phyloP scores from a whole-genome alignment of 2,888 invertebrate genomes.

The Callimorpha dominula region DNA sequence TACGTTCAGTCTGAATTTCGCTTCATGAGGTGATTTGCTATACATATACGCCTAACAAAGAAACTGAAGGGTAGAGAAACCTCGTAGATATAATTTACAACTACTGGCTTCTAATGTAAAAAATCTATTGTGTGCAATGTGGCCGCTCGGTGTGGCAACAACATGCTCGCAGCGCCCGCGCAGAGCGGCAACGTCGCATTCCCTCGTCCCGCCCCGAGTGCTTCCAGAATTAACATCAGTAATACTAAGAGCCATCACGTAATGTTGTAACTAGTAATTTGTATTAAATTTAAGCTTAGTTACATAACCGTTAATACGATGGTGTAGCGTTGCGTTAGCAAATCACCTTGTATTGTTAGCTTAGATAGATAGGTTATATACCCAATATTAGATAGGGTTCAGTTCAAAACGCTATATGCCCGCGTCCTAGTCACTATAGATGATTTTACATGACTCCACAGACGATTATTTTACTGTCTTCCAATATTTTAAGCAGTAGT shows the following conservation, averaged over 20 bases:
- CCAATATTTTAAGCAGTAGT: conserved; percentile 76
- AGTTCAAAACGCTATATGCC: conserved; percentile 49
- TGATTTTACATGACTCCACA: conserved; percentile 46
- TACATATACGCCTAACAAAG: conserved; percentile 16
- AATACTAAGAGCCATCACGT: conserved; percentile 28
- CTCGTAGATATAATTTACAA: conserved; percentile 15
- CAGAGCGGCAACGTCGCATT: conserved; percentile 62
- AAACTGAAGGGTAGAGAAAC: not conserved
- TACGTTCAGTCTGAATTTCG: conserved; percentile 36
- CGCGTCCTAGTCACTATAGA: conserved; percentile 46
- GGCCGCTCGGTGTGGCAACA: conserved; percentile 34
- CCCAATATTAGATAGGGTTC: conserved; percentile 57
- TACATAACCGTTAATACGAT: not conserved
- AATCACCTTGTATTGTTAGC: conserved; percentile 42
- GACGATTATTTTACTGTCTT: conserved; percentile 76
- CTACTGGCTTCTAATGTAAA: conserved; percentile 13
- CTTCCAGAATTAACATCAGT: conserved; percentile 40
- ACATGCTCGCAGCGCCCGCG: conserved; percentile 21
- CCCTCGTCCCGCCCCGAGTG: conserved; percentile 37
- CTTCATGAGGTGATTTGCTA: conserved; percentile 51
- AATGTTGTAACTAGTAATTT: conserved; percentile 14
- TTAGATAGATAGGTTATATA: conserved; percentile 52
- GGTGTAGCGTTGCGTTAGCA: conserved; percentile 29
- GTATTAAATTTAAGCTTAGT: conserved; percentile 10
- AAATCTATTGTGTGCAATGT: conserved; percentile 36